Conservation (phyloP, 1,140 invertebrate genomes). For the Reticulitermes speratus region DNA sequence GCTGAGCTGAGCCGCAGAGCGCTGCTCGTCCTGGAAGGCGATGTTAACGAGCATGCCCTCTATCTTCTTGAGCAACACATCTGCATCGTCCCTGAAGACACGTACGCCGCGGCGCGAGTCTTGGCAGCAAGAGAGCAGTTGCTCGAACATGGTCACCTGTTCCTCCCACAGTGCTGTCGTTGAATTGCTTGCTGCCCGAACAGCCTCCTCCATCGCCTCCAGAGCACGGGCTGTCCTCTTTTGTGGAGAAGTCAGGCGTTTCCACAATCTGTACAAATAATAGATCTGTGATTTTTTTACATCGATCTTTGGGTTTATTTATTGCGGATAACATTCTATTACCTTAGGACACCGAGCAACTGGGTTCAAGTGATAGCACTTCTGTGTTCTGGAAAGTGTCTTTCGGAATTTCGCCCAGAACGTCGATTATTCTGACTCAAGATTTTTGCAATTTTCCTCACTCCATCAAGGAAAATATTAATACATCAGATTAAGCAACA, state of each 20-base stretch:
- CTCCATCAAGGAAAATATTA: no score
- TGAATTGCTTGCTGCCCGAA: slow-evolving; percentile 18
- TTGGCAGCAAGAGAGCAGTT: slow-evolving; percentile 3
- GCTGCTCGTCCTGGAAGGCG: not conserved
- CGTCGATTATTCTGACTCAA: no score
- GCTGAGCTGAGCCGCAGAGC: not conserved
- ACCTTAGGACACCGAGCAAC: no score
- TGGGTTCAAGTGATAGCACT: no score
- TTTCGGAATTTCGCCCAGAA: no score
- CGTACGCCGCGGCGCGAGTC: not conserved
- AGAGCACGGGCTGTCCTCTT: slow-evolving; percentile 33
- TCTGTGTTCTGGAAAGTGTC: no score
- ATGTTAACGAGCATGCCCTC: slow-evolving; percentile 23
- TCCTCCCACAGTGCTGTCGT: slow-evolving; percentile 31
- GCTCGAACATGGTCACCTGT: slow-evolving; percentile 21
- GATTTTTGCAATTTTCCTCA: no score
- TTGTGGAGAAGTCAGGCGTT: slow-evolving; percentile 29
- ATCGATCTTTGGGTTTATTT: no score
- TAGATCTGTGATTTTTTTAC: no score
- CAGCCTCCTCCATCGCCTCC: slow-evolving; percentile 29
- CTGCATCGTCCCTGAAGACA: not conserved
- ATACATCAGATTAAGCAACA: no score
- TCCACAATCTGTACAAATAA: slow-evolving; percentile 23
- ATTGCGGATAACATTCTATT: no score
- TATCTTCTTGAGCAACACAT: slow-evolving; percentile 24